Evolutionary conservation across 2,113 vertebrate species (phyloP), one percentile per base, ranked within the genome.

Genomic region (Dendrocopos noguchii): DNA sequence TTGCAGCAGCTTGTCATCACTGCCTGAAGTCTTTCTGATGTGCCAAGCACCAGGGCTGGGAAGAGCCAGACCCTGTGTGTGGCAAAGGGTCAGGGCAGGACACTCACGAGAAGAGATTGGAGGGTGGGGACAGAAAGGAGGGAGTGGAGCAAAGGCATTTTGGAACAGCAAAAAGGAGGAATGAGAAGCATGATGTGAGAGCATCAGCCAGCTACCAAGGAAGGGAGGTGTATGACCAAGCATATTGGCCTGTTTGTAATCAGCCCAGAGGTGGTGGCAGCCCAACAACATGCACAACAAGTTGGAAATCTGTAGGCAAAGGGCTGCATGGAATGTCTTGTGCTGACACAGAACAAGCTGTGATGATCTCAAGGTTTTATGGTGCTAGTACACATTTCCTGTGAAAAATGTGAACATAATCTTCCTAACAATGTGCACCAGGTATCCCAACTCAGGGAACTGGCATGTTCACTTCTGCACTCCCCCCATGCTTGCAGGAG

Each of bases 201-300:
- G 46, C 33, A 16, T 7, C 2, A 0, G 44, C 52, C 52, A 65
- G 60, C 60, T 28, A 60, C 17, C 0, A 9, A 55, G 66, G 72
- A 60, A 72, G n/a, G 31, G 46, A 55, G 78, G 39, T 25, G 18
- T 7, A 29, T 1, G 7, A 46, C 44, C 1, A 2, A 60, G 44
- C 0, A 6, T 27, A 11, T 8, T 4, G 1, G 47, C 29, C 68
- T 57, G 33, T 52, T 36, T 24, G 64, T 10, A 19, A 29, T 55
- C 50, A 81, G 63, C 20, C 25, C 47, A 19, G 76, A 22, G 25
- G 22, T 12, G 31, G 70, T 12, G 47, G 75, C 63, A 86, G 63
- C 21, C 25, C 2, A 0, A 70, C 33, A 8, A 2, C 21, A 14
- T 0, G 3, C 79, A 47, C 15, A 29, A 24, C 2, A 2, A 36